Conservation (phyloP, 2,888 invertebrate species). For the Ceratothoa steindachneri region DNA sequence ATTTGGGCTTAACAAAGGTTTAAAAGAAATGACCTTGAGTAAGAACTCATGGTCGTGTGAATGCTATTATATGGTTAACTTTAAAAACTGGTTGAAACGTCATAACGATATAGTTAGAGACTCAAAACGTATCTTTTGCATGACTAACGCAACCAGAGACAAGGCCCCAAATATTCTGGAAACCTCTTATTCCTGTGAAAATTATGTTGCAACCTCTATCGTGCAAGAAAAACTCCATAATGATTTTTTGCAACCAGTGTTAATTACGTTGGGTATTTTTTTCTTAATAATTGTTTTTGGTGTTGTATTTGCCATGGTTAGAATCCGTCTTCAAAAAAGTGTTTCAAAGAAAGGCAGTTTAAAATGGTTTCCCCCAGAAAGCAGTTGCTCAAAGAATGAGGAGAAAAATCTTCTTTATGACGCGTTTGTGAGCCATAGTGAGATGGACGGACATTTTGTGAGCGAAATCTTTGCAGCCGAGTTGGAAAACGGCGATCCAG, state of each 20-base stretch:
- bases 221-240: slow-evolving; percentile 73
- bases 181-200: slow-evolving; percentile 72
- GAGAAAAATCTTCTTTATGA: slow-evolving; percentile 69
- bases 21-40: slow-evolving; percentile 77
- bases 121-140: slow-evolving; percentile 69
- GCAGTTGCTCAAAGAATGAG: slow-evolving; percentile 27
- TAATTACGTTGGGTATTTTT: slow-evolving; percentile 56
- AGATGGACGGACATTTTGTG: slow-evolving; percentile 86
- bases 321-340: slow-evolving; percentile 32
- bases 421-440: slow-evolving; percentile 90
- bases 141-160: slow-evolving; percentile 56
- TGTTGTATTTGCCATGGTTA: slow-evolving; percentile 46
- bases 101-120: slow-evolving; percentile 77
- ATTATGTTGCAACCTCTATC: slow-evolving; percentile 58
- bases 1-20: slow-evolving; percentile 73
- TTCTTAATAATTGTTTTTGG: slow-evolving; percentile 49
- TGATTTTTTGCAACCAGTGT: slow-evolving; percentile 72
- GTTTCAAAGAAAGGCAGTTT: slow-evolving; percentile 38
- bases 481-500: slow-evolving; percentile 72
- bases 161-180: slow-evolving; percentile 68
- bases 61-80: slow-evolving; percentile 71
- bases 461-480: slow-evolving; percentile 81
- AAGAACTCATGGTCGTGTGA: slow-evolving; percentile 89
- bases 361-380: slow-evolving; percentile 39
- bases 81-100: slow-evolving; percentile 72